Evolutionary conservation across 2,113 vertebrate genomes (phyloP), one percentile per base, ranked within the genome.

Genomic region (Sialia sialis): DNA sequence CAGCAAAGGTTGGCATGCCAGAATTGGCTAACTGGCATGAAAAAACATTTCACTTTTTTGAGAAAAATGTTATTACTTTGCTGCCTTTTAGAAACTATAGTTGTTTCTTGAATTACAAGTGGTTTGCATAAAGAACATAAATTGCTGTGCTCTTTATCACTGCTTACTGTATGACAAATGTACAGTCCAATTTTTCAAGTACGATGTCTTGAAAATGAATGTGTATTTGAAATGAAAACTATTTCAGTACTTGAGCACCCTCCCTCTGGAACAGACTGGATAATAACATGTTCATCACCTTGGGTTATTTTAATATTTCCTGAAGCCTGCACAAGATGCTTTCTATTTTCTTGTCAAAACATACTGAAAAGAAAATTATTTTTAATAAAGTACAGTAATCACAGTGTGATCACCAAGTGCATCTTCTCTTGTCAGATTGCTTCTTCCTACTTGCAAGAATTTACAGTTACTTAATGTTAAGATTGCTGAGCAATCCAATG

Each of bases 301-400:
- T 91, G 44, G 70, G 89, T 95, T 93, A 94, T 83, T 95, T 97
- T 94, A 85, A 68, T 87, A 94, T 77, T 97, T 96, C 78, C 92
- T 95, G 79, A 94, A 93, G 74, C 49, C 73, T 91, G 85, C 74
- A 83, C 82, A 90, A 93, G 83, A 93, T 89, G 77, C 64, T 83
- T 96, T 97, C 96, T 96, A 69, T 97, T 97, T 97, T 78, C 93
- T 92, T 96, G 92, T 96, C 87, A 95, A 93, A 97, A 93, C 89
- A 95, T 34, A 83, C 55, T 64, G 89, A 97, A 94, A 92, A 87
- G 91, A 97, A 97, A 95, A 96, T 95, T 96, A 95, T 87, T 96
- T 97, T 94, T 94, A 96, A 96, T 97, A 96, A 96, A 95, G 90
- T 87, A 76, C 72, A 91, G 72, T 90, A 89, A 70, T 96, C 83